Evolutionary conservation across 2,797 vertebrate species (phyloP), one percentile per base, ranked within the genome.

Genomic region (Myoxocephalus aenaeus): DNA sequence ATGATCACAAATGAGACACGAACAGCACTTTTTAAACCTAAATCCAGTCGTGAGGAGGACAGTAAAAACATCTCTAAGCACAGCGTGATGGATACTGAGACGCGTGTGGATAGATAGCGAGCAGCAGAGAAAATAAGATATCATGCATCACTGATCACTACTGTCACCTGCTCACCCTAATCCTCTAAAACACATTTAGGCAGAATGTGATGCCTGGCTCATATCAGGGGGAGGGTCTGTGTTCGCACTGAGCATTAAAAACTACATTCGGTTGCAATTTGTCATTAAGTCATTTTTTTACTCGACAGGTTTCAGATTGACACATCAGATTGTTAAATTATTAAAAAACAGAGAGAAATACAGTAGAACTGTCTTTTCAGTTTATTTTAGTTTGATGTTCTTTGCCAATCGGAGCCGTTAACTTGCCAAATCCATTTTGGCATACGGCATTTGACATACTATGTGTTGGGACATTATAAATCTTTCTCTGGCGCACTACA

Each of bases 71-170:
- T 68, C 65, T 42, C 4, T 22, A 42, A 75, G 53, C 65, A 29
- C 34, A 59, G 50, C 40, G n/a, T 73, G 79, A 70, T 40, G 61
- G 18, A 64, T 56, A 32, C 20, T 36, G 79, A 85, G 34, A 75
- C 65, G 14, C 63, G 10, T 25, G 75, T 27, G 14, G 11, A 73
- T n/a, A 81, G 81, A 81, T 79, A 75, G 76, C 20, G 51, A 71
- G 79, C 53, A 58, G 27, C 3, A 79, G 68, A 82, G 74, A 62
- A 91, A 92, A 87, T 86, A 89, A 93, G 92, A 91, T 93, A 86
- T 92, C 87, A 90, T 40, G 91, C 86, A 88, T 89, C 84, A 34
- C 67, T 92, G 92, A 92, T 93, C 90, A 91, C 89, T 86, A 87
- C 70, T 83, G 88, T 88, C 91, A 80, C 65, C 80, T 58, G 81